A percentile compares a stretch with the other conserved stretches of the same genome.
phyloP scores from a whole-genome alignment of 1,140 invertebrate genomes.

The Popillia japonica region DNA sequence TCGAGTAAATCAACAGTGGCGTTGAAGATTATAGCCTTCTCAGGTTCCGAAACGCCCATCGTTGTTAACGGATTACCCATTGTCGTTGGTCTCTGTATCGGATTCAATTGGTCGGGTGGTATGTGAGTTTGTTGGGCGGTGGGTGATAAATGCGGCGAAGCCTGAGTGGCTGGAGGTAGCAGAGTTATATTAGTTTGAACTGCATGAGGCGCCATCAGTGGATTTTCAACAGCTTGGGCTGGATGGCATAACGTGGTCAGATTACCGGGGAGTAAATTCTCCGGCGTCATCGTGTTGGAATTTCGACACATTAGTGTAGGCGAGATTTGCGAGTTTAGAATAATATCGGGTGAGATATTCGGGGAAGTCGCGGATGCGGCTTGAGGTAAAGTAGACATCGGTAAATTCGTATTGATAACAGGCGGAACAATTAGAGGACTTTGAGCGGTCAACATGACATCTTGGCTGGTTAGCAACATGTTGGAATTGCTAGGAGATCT shows the following conservation, averaged over 20 bases:
- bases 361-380: constrained; percentile 55
- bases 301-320: constrained; percentile 64
- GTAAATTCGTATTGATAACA: constrained; percentile 50
- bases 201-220: constrained; percentile 5
- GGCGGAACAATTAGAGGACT: constrained; percentile 55
- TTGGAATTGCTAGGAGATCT: constrained; percentile 7
- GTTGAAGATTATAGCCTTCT: constrained; percentile 72
- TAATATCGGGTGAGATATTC: constrained; percentile 67
- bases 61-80: constrained; percentile 30
- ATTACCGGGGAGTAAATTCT: constrained; percentile 56
- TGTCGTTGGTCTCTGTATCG: constrained; percentile 20
- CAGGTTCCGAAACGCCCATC: constrained; percentile 63
- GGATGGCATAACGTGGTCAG: constrained; percentile 46
- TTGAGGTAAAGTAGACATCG: constrained; percentile 48
- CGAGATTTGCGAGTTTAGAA: constrained; percentile 70
- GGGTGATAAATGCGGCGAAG: constrained; percentile 54
- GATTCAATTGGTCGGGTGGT: constrained; percentile 18
- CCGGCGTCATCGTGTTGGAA: constrained; percentile 53
- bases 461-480: constrained; percentile 41
- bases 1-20: constrained; percentile 69
- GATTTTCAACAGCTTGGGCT: constrained; percentile 39
- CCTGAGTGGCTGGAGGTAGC: constrained; percentile 48
- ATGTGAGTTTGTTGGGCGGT: constrained; percentile 36
- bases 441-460: constrained; percentile 45
- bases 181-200: not conserved